Conservation (phyloP, 2,888 invertebrate genomes). For the Liodrosophila aerea region DNA sequence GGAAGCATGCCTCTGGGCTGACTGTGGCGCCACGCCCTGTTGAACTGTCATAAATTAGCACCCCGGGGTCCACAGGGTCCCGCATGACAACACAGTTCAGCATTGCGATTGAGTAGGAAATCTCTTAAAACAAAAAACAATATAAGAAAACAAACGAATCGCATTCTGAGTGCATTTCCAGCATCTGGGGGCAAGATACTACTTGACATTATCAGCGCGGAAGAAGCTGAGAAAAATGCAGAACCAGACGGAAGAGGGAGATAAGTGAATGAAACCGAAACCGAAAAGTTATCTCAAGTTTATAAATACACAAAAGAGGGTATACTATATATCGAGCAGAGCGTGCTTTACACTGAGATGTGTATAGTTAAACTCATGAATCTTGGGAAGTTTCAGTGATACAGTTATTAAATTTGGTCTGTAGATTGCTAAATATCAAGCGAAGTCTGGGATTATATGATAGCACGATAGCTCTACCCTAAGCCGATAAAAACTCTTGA, state of each 20-base stretch:
- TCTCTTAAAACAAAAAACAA: no score
- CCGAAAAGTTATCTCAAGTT: background rate
- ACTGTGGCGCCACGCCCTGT: slow-evolving; percentile 63
- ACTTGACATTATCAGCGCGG: slow-evolving; percentile 36
- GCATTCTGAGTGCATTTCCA: slow-evolving; percentile 18
- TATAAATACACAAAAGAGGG: background rate
- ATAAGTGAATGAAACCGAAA: background rate
- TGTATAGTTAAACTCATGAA: no score
- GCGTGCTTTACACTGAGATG: no score
- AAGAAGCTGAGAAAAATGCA: background rate
- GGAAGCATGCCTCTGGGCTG: slow-evolving; percentile 34
- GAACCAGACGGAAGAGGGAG: background rate
- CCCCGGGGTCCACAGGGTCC: slow-evolving; percentile 24
- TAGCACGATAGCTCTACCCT: no score
- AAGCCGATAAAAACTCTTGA: no score
- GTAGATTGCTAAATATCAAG: no score
- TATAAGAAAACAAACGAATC: background rate
- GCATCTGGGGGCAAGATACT: slow-evolving; percentile 8
- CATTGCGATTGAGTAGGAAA: background rate
- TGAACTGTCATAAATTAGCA: slow-evolving; percentile 66
- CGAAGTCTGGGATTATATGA: no score
- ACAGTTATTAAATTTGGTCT: no score
- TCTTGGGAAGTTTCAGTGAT: no score
- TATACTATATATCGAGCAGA: no score
- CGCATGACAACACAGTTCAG: slow-evolving; percentile 24